Evolutionary conservation across 2,113 vertebrate species (phyloP), one percentile per base, ranked within the genome.

Genomic region (Herpetotheres cachinnans): DNA sequence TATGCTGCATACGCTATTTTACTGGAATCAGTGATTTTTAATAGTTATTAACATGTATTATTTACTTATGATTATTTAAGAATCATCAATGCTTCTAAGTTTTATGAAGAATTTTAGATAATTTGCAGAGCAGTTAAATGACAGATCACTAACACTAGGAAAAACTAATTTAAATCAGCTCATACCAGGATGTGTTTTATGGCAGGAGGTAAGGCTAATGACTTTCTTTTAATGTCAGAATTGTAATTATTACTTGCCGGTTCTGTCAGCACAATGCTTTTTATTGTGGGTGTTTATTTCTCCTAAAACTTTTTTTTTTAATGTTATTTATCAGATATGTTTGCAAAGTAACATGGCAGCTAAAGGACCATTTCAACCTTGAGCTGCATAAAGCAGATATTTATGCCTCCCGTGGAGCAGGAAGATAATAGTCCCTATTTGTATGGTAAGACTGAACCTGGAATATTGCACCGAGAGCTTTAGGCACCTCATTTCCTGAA

Each of bases 301-400:
- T 32, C 17, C 13, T 46, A 78, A 86, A 61, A 9, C 4, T 30
- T 78, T 94, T 77, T 66, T 76, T 13, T 30, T 26, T 9, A 32
- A 38, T 82, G 65, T 96, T 95, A 74, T 71, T 82, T 59, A 26
- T 92, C 77, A 89, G 70, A 86, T 82, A 59, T 71, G 91, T 85
- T 94, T 95, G 73, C 80, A 93, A 96, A 97, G 77, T 63, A 82
- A 72, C 55, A 54, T 90, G 89, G 80, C 86, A 97, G 49, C 44
- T 91, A 61, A 94, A 95, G 73, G 56, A 76, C 52, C 26, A 65
- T 67, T 96, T 92, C 83, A 97, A 95, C 91, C 89, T 95, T 89
- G 93, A 96, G 83, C 81, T 89, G 86, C 72, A 62, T 76, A 82
- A 90, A 90, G 69, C 11, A 86, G 40, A 71, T 95, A 97, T 95